Base-by-base conservation (phyloP, 2,888 invertebrate genomes). In the Synanthedon myopaeformis region DNA sequence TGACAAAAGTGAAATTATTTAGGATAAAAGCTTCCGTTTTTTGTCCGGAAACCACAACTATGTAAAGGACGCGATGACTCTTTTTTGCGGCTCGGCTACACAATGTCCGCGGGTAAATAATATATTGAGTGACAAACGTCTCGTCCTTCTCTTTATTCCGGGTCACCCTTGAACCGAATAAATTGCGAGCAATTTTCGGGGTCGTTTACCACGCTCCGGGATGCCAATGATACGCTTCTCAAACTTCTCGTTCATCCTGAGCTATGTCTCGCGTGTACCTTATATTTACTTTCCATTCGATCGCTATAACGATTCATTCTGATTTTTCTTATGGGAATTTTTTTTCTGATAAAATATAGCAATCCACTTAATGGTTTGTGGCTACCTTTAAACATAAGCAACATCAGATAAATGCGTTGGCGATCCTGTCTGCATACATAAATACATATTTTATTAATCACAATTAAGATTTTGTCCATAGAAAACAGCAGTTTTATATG, bases 101-200 rank as follows among this genome's bases (percentile, higher is more conserved):
- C 51, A 41, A 51, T 51, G 72, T 70, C 71, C 68, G 68, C 64
- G 70, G 69, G 70, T 78, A 79, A 82, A 79, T 79, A 80, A 80
- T 80, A 81, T 72, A 82, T 75, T 72, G 77, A 79, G 78, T 82
- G 82, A 80, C 78, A 80, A 82, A 78, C 75, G 76, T 74, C 70
- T 72, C 71, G 72, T 73, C 77, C 67, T 53, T 50, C 70, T 74
- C 76, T 79, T 79, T 77, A 77, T 78, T 79, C 76, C 66, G 76
- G 81, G 80, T 80, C 79, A 82, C 79, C 79, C 81, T 77, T 76
- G 80, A 82, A 82, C 76, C 72, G 74, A 76, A 82, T 82, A 85
- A 82, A 84, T 83, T 82, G 82, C 73, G 61, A 66, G 75, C 79
- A 79, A 83, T 83, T 83, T 84, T 82, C 78, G 76, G 80, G 75